phyloP scores from a whole-genome alignment of 2,797 vertebrate genomes.

The Octomys mimax region DNA sequence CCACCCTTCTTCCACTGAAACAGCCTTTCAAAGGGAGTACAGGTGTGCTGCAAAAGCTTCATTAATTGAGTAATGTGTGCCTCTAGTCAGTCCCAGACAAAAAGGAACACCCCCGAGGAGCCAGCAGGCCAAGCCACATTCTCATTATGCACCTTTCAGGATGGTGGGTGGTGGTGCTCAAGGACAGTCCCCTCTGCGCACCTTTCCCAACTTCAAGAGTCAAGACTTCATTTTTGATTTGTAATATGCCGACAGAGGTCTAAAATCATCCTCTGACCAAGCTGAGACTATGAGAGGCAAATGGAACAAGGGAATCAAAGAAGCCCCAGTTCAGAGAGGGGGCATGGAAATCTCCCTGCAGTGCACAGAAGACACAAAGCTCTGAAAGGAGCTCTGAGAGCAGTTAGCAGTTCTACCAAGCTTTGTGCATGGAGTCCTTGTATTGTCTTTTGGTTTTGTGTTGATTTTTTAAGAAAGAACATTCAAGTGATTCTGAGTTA shows the following conservation, averaged over 20 bases:
- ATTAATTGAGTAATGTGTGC: neutral
- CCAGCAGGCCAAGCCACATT: neutral
- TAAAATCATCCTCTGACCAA: neutral
- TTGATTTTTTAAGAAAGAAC: neutral
- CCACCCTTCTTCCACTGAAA: neutral
- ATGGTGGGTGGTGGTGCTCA: neutral
- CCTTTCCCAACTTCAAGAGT: neutral
- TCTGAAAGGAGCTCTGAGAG: neutral
- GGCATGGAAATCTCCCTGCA: neutral
- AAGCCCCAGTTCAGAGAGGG: neutral
- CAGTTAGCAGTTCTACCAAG: neutral
- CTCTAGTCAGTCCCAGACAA: conserved; percentile 39
- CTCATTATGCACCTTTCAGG: neutral
- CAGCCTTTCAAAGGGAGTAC: conserved; percentile 34
- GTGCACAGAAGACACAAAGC: accelerated
- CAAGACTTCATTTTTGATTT: conserved; percentile 16
- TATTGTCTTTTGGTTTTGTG: neutral
- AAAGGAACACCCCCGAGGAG: conserved; percentile 20
- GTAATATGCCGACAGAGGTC: neutral
- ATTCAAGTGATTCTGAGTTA: conserved; percentile 30
- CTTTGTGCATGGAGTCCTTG: neutral
- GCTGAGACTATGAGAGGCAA: conserved; percentile 1
- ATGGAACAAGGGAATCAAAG: neutral
- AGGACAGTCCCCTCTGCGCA: neutral
- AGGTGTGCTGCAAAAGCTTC: conserved; percentile 49